Percentiles rank a stretch among this genome's conserved stretches.
Conservation (phyloP, 2,888 invertebrate species). For the Metallyticus violacea region DNA sequence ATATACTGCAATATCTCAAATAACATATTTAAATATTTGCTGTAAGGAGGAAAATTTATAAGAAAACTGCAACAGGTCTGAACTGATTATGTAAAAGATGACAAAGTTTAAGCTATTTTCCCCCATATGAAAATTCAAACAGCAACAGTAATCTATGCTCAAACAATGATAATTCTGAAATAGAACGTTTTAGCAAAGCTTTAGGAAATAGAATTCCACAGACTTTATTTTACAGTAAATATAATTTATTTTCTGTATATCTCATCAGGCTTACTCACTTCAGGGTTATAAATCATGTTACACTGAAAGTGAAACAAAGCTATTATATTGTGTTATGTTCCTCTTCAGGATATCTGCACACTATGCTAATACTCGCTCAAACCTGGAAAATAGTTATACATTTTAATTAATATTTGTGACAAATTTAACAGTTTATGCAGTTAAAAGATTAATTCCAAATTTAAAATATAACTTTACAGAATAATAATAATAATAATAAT, state of each 20-base stretch:
- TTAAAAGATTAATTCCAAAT: no score
- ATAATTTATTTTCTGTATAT: background rate
- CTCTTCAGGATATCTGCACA: slow-evolving; percentile 98
- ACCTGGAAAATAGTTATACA: slow-evolving; percentile 58
- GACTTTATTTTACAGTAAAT: background rate
- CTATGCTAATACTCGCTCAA: slow-evolving; percentile 95
- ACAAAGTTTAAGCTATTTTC: background rate
- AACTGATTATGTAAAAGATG: background rate
- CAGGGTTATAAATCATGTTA: slow-evolving; percentile 48
- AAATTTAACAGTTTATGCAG: no score
- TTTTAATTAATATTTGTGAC: no score
- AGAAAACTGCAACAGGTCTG: no score
- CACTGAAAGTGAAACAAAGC: slow-evolving; percentile 91
- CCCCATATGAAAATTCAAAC: background rate
- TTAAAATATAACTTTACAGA: no score
- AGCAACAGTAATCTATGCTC: background rate
- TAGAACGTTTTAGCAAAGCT: background rate
- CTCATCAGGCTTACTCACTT: background rate
- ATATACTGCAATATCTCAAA: background rate
- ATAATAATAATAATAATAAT: no score
- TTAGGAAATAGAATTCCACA: background rate
- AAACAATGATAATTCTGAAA: background rate
- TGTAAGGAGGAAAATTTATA: background rate
- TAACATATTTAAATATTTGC: background rate
- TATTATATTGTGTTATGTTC: slow-evolving; percentile 99